These are phyloP conservation scores for Ophion obscuratus DNA, from an alignment of 2,888 invertebrate species.

Conservation along the genomic window DNA sequence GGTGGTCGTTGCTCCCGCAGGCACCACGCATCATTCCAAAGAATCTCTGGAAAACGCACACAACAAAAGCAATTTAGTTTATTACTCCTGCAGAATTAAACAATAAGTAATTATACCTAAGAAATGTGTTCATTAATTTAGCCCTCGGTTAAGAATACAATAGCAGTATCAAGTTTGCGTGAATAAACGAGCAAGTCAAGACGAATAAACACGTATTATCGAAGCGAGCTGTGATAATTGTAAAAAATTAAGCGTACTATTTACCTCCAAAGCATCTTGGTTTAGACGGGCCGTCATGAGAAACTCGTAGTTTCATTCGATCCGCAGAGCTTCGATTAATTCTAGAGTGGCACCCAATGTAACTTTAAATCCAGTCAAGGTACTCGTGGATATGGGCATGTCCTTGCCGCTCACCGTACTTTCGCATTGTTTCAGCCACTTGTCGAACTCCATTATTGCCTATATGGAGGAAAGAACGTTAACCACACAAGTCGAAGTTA, in stretches of 20 bases:
- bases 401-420: neutral
- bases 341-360: slow-evolving; percentile 19
- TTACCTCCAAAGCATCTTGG: slow-evolving; percentile 4
- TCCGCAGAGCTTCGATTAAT: slow-evolving; percentile 1
- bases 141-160: neutral
- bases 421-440: slow-evolving; percentile 20
- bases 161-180: too few relatives aligned
- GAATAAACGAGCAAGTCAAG: neutral
- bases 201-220: too few relatives aligned
- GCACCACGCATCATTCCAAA: slow-evolving; percentile 26
- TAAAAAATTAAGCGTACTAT: too few relatives aligned
- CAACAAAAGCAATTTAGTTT: too few relatives aligned
- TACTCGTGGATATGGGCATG: slow-evolving; percentile 11
- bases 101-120: too few relatives aligned
- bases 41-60: slow-evolving; percentile 6
- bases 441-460: too few relatives aligned
- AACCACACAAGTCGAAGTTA: too few relatives aligned
- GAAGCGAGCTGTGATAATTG: too few relatives aligned
- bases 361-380: slow-evolving; percentile 15
- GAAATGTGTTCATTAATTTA: too few relatives aligned
- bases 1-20: slow-evolving; percentile 18
- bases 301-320: slow-evolving; percentile 1
- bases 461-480: too few relatives aligned
- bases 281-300: slow-evolving; percentile 19
- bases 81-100: too few relatives aligned